These are phyloP conservation scores for Lota lota DNA, from an alignment of 2,113 vertebrate genomes.

Conservation along the genomic window DNA sequence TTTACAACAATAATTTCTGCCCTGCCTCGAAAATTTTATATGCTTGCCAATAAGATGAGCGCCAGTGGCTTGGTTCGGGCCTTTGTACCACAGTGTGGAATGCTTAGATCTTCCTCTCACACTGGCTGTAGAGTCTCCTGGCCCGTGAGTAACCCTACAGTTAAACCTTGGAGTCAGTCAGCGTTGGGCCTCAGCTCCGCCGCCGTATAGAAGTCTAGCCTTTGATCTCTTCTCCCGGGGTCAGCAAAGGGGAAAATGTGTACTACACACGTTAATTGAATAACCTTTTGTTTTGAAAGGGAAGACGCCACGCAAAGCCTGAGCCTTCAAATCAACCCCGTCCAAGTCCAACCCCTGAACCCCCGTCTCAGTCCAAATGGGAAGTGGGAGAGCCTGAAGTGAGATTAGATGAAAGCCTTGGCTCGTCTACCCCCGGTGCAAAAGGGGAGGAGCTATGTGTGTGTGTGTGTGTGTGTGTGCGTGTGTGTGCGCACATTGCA, in stretches of 20 bases:
- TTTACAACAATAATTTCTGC: too few species aligned
- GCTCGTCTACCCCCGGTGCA: conserved; percentile 40
- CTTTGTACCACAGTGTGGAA: conserved; percentile 10
- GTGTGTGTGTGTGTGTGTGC: conserved; percentile 6
- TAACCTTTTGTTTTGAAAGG: conserved; percentile 76
- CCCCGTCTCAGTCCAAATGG: conserved; percentile 40
- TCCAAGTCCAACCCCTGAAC: neutral
- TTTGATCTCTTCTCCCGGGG: conserved; percentile 60
- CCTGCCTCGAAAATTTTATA: too few species aligned
- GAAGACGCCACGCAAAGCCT: conserved; percentile 64
- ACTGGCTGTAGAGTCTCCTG: conserved; percentile 25
- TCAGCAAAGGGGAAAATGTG: conserved; percentile 61
- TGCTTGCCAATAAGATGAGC: too few species aligned
- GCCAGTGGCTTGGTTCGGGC: too few species aligned
- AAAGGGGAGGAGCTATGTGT: neutral
- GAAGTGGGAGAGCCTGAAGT: conserved; percentile 62
- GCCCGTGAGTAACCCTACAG: conserved; percentile 47
- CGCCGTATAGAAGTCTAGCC: conserved; percentile 36
- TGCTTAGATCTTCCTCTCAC: conserved; percentile 33
- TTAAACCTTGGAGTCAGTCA: conserved; percentile 36
- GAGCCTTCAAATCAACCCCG: conserved; percentile 27
- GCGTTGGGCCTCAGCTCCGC: conserved; percentile 40
- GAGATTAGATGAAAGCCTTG: conserved; percentile 65
- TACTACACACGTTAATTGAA: conserved; percentile 72
- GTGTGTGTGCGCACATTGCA: neutral